phyloP scores from a whole-genome alignment of 1,140 invertebrate genomes.

The Ceratina japonica region DNA sequence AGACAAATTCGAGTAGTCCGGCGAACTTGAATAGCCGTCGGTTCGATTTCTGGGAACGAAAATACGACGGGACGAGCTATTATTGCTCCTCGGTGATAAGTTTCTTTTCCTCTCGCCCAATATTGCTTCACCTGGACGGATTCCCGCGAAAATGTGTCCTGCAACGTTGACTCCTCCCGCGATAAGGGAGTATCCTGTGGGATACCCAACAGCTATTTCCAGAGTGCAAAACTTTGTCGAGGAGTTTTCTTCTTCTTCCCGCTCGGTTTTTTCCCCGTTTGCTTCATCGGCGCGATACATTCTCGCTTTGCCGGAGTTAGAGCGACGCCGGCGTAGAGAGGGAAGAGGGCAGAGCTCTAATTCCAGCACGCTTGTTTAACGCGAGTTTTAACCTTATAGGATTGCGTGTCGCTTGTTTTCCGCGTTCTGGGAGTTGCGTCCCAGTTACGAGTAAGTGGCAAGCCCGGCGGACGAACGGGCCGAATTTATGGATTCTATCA shows the following conservation, averaged over 20 bases:
- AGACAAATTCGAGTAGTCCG: conserved; percentile 1
- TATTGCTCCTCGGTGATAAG: conserved; percentile 43
- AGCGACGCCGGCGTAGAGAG: neutral
- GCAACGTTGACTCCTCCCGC: conserved; percentile 33
- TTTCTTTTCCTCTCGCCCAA: conserved; percentile 19
- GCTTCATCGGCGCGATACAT: neutral
- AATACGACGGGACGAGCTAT: conserved; percentile 28
- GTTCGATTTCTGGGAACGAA: conserved; percentile 1
- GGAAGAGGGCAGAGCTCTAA: neutral
- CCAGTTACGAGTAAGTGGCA: neutral
- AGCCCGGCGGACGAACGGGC: neutral
- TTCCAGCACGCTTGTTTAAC: conserved; percentile 6
- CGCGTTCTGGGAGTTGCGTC: neutral
- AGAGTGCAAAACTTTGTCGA: conserved; percentile 54
- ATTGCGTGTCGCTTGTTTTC: neutral
- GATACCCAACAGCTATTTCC: conserved; percentile 55
- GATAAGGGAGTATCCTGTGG: conserved; percentile 56
- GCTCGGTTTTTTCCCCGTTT: conserved; percentile 1
- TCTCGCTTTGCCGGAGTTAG: neutral
- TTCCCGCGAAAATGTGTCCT: conserved; percentile 46
- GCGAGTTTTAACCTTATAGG: conserved; percentile 5
- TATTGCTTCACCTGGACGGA: conserved; percentile 23
- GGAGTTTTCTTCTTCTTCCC: conserved; percentile 40
- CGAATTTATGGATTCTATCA: conserved; percentile 6
- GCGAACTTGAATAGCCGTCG: neutral